Evolutionary conservation across 1,140 invertebrate genomes (phyloP).

Genomic region (Zaprionus nigranus): DNA sequence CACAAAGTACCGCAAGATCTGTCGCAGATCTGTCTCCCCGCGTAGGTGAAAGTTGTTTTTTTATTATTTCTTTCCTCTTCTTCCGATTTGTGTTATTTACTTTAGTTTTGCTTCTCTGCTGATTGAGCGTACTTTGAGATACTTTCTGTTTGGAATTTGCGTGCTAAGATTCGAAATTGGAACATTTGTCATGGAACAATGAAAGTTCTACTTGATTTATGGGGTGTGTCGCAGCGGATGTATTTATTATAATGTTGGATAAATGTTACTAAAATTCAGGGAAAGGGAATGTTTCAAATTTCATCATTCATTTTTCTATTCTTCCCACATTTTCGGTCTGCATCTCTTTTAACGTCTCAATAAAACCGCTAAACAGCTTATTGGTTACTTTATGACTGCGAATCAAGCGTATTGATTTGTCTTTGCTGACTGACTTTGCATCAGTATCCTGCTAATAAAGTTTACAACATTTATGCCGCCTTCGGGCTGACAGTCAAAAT

Average conservation of each 20-base stretch:
- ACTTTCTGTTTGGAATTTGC: conserved; percentile 16
- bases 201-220: conserved; percentile 16
- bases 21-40: conserved; percentile 27
- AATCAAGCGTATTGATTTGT: conserved; percentile 45
- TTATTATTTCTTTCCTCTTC: neutral
- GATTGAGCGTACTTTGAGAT: conserved; percentile 11
- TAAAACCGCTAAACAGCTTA: neutral
- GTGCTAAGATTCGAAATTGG: conserved; percentile 2
- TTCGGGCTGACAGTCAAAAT: conserved; percentile 56
- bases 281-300: neutral
- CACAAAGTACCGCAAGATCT: conserved; percentile 38
- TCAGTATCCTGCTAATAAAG: conserved; percentile 43
- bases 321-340: neutral
- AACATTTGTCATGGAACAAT: conserved; percentile 13
- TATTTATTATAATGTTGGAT: neutral
- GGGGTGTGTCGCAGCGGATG: neutral
- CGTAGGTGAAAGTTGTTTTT: conserved; percentile 52
- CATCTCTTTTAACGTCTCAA: neutral
- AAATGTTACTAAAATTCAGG: neutral
- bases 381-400: neutral
- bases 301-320: neutral
- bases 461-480: conserved; percentile 50
- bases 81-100: neutral
- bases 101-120: neutral
- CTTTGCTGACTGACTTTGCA: conserved; percentile 32